A percentile compares a stretch with the other conserved stretches of the same genome.
Conservation (phyloP, 2,888 invertebrate species). For the Lithosia quadra region DNA sequence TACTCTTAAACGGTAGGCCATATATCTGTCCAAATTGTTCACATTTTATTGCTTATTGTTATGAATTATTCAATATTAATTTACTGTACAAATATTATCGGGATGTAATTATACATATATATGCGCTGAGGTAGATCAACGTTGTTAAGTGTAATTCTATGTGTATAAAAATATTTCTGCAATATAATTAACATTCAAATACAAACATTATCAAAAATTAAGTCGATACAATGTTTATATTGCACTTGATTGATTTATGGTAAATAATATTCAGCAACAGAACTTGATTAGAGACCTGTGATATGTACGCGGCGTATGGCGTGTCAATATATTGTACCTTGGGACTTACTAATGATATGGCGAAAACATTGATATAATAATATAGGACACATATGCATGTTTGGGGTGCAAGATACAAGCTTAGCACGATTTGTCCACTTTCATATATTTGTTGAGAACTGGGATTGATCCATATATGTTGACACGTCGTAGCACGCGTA, state of each 20-base stretch:
- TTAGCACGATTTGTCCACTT: neutral
- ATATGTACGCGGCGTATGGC: constrained; percentile 58
- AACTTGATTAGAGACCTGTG: constrained; percentile 59
- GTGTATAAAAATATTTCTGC: constrained; percentile 86
- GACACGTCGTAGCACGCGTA: constrained; percentile 57
- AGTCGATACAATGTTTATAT: constrained; percentile 78
- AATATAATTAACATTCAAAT: constrained; percentile 86
- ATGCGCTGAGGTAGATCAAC: constrained; percentile 83
- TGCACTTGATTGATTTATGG: constrained; percentile 68
- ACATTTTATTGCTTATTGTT: constrained; percentile 49
- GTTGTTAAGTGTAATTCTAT: constrained; percentile 76
- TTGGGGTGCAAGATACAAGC: constrained; percentile 7
- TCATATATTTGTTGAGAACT: constrained; percentile 28
- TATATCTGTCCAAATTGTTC: constrained; percentile 58
- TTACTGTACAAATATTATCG: constrained; percentile 50
- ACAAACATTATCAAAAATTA: constrained; percentile 85
- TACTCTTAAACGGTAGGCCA: constrained; percentile 69
- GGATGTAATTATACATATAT: constrained; percentile 46
- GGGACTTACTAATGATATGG: constrained; percentile 6
- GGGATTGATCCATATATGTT: constrained; percentile 54
- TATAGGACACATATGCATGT: neutral
- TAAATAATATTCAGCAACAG: constrained; percentile 62
- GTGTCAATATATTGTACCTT: constrained; percentile 31
- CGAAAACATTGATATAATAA: constrained; percentile 5
- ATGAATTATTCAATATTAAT: constrained; percentile 45